Conservation (phyloP, 2,888 invertebrate species). For the Synergus gifuensis region DNA sequence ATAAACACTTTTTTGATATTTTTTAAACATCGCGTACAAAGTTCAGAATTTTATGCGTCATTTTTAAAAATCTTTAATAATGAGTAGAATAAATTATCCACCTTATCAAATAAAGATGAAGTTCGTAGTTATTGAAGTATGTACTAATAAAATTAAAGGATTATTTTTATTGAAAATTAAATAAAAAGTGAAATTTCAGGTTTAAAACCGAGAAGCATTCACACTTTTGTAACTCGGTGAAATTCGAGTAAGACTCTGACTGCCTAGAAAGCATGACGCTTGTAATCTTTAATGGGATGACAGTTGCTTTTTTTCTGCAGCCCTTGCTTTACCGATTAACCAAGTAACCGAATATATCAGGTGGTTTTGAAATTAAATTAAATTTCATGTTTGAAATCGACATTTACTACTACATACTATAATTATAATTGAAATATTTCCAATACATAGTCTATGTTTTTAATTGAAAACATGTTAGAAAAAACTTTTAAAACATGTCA, state of each 20-base stretch:
- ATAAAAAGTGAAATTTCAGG: neutral
- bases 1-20: slow-evolving; percentile 13
- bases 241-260: neutral
- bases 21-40: neutral
- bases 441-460: no score
- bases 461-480: no score
- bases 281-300: slow-evolving; percentile 1
- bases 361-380: neutral
- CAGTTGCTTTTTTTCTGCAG: neutral
- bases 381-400: no score
- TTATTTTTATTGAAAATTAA: neutral
- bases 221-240: neutral
- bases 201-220: neutral
- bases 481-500: no score
- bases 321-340: slow-evolving; percentile 20
- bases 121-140: no score
- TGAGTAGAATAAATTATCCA: neutral
- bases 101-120: no score
- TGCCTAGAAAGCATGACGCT: slow-evolving; percentile 17
- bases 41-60: neutral
- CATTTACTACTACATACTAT: no score
- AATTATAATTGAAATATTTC: neutral
- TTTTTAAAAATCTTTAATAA: neutral
- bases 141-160: neutral
- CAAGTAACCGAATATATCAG: slow-evolving; percentile 22